Conservation (phyloP, 2,888 invertebrate species). For the Eupeodes luniger region DNA sequence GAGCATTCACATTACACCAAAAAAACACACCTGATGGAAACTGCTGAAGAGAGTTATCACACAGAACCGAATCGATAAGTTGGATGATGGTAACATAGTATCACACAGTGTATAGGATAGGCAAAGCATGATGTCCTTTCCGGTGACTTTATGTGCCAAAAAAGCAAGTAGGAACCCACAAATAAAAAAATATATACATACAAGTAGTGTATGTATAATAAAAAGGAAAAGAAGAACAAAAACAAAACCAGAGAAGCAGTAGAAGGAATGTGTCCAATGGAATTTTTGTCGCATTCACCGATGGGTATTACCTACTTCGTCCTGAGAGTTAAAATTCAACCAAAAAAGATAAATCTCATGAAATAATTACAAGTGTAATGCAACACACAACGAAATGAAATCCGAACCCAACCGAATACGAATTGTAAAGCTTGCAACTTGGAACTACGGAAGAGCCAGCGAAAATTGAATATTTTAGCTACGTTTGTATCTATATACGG, state of each 20-base stretch:
- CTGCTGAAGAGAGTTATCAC: conserved; percentile 59
- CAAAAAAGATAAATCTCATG: conserved; percentile 82
- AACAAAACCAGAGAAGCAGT: conserved; percentile 37
- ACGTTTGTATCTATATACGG: conserved; percentile 21
- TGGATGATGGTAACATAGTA: conserved; percentile 28
- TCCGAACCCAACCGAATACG: background rate
- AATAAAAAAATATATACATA: conserved; percentile 14
- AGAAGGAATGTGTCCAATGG: conserved; percentile 80
- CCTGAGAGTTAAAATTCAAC: conserved; percentile 64
- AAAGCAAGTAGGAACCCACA: conserved; percentile 31
- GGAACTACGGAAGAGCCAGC: conserved; percentile 50
- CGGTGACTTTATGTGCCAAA: conserved; percentile 54
- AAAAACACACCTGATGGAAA: conserved; percentile 54
- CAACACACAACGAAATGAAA: conserved; percentile 59
- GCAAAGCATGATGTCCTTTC: conserved; percentile 56
- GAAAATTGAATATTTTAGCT: conserved; percentile 75
- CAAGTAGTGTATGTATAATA: conserved; percentile 3
- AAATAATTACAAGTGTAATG: conserved; percentile 84
- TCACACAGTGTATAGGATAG: conserved; percentile 36
- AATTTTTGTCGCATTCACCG: conserved; percentile 84
- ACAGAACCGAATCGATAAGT: conserved; percentile 63
- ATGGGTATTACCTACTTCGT: conserved; percentile 75
- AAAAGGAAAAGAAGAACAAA: background rate
- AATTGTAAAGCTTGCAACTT: background rate
- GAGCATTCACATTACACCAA: conserved; percentile 30